Conservation (phyloP, 2,888 invertebrate genomes). For the Idaea aversata region DNA sequence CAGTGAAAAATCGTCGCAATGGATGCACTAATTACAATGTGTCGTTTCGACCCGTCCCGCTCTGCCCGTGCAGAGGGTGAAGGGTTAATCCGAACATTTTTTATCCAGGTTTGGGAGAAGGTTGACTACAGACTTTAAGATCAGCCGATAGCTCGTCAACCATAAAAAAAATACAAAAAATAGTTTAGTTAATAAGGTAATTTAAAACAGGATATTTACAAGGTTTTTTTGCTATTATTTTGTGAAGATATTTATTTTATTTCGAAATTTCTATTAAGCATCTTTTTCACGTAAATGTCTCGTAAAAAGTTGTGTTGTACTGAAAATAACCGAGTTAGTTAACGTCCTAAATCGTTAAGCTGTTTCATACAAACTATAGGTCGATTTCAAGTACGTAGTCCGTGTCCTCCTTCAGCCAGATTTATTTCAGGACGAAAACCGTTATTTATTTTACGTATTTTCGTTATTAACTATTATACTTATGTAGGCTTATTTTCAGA, state of each 20-base stretch:
- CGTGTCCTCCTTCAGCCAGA: background rate
- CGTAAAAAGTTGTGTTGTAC: too few species aligned
- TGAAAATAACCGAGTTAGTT: too few species aligned
- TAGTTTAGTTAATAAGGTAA: too few species aligned
- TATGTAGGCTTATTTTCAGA: background rate
- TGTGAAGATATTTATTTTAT: too few species aligned
- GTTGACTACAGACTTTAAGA: background rate
- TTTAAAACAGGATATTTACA: too few species aligned
- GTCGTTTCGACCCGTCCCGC: slow-evolving; percentile 32
- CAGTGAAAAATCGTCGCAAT: slow-evolving; percentile 29
- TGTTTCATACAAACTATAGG: background rate
- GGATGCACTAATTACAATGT: slow-evolving; percentile 35
- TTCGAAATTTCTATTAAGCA: too few species aligned
- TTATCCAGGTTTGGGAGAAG: slow-evolving; percentile 3
- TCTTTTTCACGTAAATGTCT: too few species aligned
- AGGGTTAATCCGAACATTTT: slow-evolving; percentile 8
- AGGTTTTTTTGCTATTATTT: too few species aligned
- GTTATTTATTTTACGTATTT: background rate
- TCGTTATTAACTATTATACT: background rate
- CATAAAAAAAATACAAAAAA: too few species aligned
- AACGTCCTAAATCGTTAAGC: too few species aligned
- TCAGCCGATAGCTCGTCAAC: background rate
- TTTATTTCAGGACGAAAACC: background rate
- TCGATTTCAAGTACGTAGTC: background rate
- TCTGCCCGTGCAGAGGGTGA: background rate